Conservation (phyloP, 2,888 invertebrate species). For the Lamellibrachia satsuma region DNA sequence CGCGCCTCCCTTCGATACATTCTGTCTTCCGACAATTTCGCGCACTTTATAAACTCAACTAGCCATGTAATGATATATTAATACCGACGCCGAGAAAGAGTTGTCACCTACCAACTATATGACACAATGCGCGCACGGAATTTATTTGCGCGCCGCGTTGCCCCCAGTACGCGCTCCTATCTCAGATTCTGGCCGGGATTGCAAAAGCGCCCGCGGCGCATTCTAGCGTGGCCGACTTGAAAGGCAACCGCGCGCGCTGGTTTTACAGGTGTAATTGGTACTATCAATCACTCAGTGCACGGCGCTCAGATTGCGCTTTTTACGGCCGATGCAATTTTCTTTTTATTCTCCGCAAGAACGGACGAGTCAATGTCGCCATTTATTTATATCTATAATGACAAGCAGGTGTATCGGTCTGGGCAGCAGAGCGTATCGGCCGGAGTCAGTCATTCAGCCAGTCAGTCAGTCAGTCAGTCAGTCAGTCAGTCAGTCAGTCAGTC, state of each 20-base stretch:
- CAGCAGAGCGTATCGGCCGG: neutral
- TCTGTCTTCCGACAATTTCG: neutral
- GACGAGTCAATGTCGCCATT: slow-evolving; percentile 17
- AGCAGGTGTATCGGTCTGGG: neutral
- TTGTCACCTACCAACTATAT: neutral
- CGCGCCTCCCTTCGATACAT: neutral
- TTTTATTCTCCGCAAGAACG: slow-evolving; percentile 17
- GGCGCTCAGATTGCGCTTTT: neutral
- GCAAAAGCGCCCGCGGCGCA: neutral
- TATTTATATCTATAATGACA: neutral
- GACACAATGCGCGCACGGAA: neutral
- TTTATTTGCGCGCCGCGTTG: neutral
- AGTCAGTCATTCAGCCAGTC: slow-evolving; percentile 29
- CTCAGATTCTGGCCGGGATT: neutral
- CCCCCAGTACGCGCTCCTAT: neutral
- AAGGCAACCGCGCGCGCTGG: neutral
- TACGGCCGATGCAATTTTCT: slow-evolving; percentile 6
- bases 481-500: slow-evolving; percentile 37
- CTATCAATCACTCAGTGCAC: slow-evolving; percentile 12
- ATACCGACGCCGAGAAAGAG: slow-evolving; percentile 6
- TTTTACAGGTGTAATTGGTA: slow-evolving; percentile 17
- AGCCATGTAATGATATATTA: slow-evolving; percentile 17
- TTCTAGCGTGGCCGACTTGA: neutral
- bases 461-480: slow-evolving; percentile 30
- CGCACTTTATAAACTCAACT: slow-evolving; percentile 11